Evolutionary conservation across 2,888 invertebrate species (phyloP).

Genomic region (Brenthis daphne): DNA sequence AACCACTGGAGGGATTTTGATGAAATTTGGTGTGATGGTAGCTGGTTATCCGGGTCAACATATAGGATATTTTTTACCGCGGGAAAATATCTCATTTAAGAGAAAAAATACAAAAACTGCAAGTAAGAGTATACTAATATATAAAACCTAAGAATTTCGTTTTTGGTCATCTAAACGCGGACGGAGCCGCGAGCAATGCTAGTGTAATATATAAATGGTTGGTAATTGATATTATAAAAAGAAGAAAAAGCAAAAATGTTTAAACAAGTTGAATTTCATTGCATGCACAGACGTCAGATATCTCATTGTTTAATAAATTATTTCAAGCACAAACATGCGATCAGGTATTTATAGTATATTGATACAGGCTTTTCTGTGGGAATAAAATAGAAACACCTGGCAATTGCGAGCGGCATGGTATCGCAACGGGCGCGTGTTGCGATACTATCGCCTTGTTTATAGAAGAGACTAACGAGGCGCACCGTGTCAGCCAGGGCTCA

Average conservation of each 20-base stretch:
- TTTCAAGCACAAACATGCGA: slow-evolving; percentile 6
- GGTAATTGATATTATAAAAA: too few relatives aligned
- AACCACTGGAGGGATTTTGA: too few relatives aligned
- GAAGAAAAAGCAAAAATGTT: background rate
- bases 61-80: too few relatives aligned
- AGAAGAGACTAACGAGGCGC: slow-evolving; percentile 67
- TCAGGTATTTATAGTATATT: slow-evolving; percentile 8
- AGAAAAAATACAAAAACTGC: too few relatives aligned
- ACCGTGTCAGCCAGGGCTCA: slow-evolving; percentile 41
- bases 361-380: slow-evolving; percentile 15
- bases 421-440: slow-evolving; percentile 33
- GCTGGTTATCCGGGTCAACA: too few relatives aligned
- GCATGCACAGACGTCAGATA: slow-evolving; percentile 4
- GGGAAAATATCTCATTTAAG: too few relatives aligned
- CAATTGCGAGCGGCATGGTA: slow-evolving; percentile 27
- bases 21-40: too few relatives aligned
- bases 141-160: too few relatives aligned
- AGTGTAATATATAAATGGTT: too few relatives aligned
- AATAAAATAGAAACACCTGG: slow-evolving; percentile 32
- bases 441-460: slow-evolving; percentile 72
- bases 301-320: slow-evolving; percentile 12
- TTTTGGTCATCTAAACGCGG: too few relatives aligned
- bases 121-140: too few relatives aligned
- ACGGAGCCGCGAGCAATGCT: too few relatives aligned
- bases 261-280: background rate